These are phyloP conservation scores for Micrasema longulum DNA, from an alignment of 1,140 invertebrate genomes.

Conservation along the genomic window DNA sequence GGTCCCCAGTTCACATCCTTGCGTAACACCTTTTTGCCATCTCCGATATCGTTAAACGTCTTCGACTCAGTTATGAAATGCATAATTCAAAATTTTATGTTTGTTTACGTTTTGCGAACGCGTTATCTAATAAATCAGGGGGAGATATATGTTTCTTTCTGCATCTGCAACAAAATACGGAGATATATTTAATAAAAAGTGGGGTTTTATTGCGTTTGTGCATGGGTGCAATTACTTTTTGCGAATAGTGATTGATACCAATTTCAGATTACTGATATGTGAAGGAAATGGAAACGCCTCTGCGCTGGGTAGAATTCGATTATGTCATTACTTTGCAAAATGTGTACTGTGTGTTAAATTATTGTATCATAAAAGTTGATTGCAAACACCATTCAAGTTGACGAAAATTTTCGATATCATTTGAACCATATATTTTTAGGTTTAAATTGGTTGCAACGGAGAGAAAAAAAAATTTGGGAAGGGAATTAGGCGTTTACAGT, in stretches of 20 bases:
- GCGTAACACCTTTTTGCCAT: constrained; percentile 10
- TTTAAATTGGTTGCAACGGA: too few relatives aligned
- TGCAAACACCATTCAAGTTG: too few relatives aligned
- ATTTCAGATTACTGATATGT: constrained; percentile 18
- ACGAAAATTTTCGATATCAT: too few relatives aligned
- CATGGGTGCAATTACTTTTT: constrained; percentile 18
- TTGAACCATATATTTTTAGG: too few relatives aligned
- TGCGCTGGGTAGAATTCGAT: too few relatives aligned
- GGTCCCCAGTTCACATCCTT: neutral
- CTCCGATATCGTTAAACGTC: constrained; percentile 37
- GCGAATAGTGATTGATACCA: constrained; percentile 24
- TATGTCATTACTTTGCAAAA: too few relatives aligned
- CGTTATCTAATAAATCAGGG: constrained; percentile 35
- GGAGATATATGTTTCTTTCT: constrained; percentile 15
- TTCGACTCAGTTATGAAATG: constrained; percentile 34
- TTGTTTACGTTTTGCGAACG: constrained; percentile 35
- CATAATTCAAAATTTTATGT: constrained; percentile 41
- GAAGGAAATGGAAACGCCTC: too few relatives aligned
- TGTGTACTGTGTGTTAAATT: too few relatives aligned
- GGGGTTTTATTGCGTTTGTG: constrained; percentile 13
- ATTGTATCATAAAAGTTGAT: too few relatives aligned
- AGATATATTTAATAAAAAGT: neutral
- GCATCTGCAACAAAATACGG: constrained; percentile 14
- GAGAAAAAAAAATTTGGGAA: too few relatives aligned
- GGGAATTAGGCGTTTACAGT: too few relatives aligned